These are phyloP conservation scores for Dicranocentrus wangi DNA, from an alignment of 2,888 invertebrate genomes.

Conservation along the genomic window DNA sequence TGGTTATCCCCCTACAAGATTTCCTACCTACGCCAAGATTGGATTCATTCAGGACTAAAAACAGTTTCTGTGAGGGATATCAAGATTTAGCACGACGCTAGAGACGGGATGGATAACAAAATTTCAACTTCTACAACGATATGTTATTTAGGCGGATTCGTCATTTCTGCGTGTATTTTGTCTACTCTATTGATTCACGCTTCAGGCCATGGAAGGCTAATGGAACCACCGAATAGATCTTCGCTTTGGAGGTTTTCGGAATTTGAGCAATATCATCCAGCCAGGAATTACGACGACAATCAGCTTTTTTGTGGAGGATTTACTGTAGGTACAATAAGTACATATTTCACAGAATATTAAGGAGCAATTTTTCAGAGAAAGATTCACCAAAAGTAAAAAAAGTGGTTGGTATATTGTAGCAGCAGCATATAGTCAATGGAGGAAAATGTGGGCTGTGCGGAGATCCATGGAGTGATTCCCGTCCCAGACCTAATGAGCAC, in stretches of 20 bases:
- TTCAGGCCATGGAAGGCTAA: conserved; percentile 57
- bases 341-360: not conserved
- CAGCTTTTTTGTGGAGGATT: conserved; percentile 60
- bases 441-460: conserved; percentile 65
- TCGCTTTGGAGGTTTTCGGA: conserved; percentile 63
- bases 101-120: no score
- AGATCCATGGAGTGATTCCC: conserved; percentile 55
- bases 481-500: conserved; percentile 61
- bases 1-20: no score
- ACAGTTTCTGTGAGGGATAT: no score
- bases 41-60: no score
- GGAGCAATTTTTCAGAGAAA: not conserved
- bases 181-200: not conserved
- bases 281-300: conserved; percentile 73
- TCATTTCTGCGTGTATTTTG: no score
- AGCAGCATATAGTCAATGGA: conserved; percentile 50
- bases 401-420: conserved; percentile 15
- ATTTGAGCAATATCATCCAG: conserved; percentile 42
- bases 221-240: conserved; percentile 65
- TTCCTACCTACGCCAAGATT: no score
- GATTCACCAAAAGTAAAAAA: no score
- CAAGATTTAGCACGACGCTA: no score
- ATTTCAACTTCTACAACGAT: no score
- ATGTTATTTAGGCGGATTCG: no score
- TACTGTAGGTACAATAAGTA: conserved; percentile 42